Percentiles rank a stretch among this genome's conserved stretches.
Conservation (phyloP, 2,888 invertebrate genomes). For the Mesorhabditis spiculigera region DNA sequence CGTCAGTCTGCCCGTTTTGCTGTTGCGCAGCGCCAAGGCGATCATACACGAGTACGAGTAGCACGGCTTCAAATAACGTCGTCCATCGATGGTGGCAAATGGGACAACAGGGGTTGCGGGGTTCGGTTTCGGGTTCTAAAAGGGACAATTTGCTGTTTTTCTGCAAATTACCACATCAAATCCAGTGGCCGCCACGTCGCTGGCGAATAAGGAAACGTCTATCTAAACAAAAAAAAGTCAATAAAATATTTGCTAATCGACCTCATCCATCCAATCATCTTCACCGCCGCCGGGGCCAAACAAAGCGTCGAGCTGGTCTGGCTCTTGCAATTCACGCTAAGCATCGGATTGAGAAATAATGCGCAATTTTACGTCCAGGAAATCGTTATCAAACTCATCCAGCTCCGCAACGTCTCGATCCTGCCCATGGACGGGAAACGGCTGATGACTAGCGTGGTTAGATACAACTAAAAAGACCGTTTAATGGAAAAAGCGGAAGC, state of each 20-base stretch:
- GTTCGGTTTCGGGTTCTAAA: no score
- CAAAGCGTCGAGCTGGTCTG: not conserved
- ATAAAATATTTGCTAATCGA: not conserved
- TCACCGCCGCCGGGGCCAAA: not conserved
- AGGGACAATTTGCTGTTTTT: no score
- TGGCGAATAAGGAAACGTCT: constrained; percentile 9
- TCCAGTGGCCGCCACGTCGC: constrained; percentile 4
- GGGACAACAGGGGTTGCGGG: no score
- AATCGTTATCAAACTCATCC: no score
- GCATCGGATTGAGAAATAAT: not conserved
- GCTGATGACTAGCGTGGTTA: no score
- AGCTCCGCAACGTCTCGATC: no score
- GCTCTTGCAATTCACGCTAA: not conserved
- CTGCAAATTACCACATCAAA: not conserved
- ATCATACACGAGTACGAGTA: constrained; percentile 97
- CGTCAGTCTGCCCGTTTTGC: constrained; percentile 85
- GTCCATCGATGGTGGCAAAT: not conserved
- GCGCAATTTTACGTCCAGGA: no score
- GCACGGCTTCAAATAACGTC: constrained; percentile 82
- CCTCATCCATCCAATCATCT: constrained; percentile 6
- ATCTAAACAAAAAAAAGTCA: not conserved
- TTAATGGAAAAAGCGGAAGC: no score
- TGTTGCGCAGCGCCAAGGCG: constrained; percentile 94
- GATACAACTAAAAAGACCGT: no score
- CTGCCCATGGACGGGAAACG: no score